Evolutionary conservation across 2,888 invertebrate genomes (phyloP).

Genomic region (Arrhopalites spinosus): DNA sequence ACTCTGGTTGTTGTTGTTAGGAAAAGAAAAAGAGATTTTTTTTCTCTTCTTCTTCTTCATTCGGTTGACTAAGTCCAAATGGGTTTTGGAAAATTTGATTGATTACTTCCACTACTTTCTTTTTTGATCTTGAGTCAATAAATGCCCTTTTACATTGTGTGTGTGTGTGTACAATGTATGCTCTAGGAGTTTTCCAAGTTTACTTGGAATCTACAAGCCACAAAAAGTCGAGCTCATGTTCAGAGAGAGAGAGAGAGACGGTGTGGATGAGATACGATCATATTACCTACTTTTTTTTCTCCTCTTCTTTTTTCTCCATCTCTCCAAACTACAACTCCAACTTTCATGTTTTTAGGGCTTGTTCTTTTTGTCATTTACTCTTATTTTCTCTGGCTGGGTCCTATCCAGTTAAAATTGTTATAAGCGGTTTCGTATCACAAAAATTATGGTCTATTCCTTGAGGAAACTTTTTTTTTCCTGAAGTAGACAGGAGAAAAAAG

Average conservation of each 20-base stretch:
- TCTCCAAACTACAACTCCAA: no score
- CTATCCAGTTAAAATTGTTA: no score
- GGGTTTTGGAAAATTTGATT: constrained; percentile 14
- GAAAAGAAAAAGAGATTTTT: not conserved
- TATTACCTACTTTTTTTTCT: not conserved
- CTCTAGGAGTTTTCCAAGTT: not conserved
- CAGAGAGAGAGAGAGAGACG: not conserved
- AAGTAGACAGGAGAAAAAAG: not conserved
- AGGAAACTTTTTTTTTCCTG: no score
- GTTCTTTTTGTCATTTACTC: not conserved
- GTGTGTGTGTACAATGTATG: not conserved
- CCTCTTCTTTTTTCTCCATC: no score
- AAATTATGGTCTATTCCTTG: no score
- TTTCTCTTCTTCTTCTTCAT: not conserved
- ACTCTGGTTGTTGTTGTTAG: no score
- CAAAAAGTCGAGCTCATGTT: not conserved
- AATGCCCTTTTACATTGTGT: not conserved
- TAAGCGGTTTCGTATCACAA: no score
- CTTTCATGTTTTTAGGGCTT: not conserved
- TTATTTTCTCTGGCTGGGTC: not conserved
- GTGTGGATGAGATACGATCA: constrained; percentile 26
- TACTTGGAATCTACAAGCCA: not conserved
- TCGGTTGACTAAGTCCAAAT: not conserved
- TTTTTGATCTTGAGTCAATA: constrained; percentile 20
- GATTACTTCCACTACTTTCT: constrained; percentile 18